Base-by-base conservation (phyloP, 2,888 invertebrate species). In the Sisyra nigra region DNA sequence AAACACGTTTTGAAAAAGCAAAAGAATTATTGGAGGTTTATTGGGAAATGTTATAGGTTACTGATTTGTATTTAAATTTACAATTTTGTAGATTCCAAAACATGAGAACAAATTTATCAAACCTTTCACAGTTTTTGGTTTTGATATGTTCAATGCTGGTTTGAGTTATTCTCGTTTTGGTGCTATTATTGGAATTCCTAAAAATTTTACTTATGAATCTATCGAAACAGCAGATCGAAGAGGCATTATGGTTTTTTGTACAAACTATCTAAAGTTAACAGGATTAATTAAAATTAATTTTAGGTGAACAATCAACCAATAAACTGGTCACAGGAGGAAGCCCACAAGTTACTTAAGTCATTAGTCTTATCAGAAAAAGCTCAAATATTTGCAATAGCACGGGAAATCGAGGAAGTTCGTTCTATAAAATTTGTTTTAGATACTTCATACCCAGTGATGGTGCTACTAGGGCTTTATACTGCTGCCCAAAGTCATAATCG, bases 361-460 rank as follows among this genome's bases (percentile, higher is more conserved):
- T 55, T 88, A 19, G 59, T 84, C 3, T 56, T 89, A n/a, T 77
- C 81, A 10, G 80, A 84, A 48, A 74, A 79, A 47, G 87, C 84
- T 8, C 77, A 86, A 57, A 67, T 81, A 46, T 89, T 84, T 66
- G 86, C 80, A 1, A 74, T 89, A 18, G 85, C 84, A 45, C 69
- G 78, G 50, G 79, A 86, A 59, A 70, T 89, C 41, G 57, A 79
- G 45, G 71, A 74, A 61, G 57, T 72, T 2, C 67, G 74, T 47
- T 74, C 74, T 32, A 60, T 70, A 45, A 71, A 75, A 55, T 59
- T 76, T 2, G 57, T 74, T 2, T 55, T 71, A 37, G 74, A 80
- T 48, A 67, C 72, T 1, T 42, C 66, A 2, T 69, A 69, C 51
- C 69, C 73, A 41, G 60, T 68, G 40, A 40, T 61, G 1, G 59